Evolutionary conservation across 2,113 vertebrate genomes (phyloP), one percentile per base, ranked within the genome.

Genomic region (Agelaius tricolor): DNA sequence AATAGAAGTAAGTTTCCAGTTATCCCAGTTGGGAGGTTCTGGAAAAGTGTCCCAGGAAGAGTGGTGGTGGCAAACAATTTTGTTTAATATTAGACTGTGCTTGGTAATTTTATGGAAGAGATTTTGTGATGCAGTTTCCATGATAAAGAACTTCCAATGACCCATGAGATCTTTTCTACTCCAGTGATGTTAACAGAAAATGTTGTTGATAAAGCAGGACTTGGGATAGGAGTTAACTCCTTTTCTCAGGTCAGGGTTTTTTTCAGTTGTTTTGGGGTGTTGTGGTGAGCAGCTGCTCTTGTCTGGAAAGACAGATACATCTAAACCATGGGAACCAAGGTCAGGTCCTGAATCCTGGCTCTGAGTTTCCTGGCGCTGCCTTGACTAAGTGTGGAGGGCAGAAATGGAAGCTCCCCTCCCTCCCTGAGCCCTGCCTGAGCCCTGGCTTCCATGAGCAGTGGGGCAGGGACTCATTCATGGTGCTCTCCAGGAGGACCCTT

Each of bases 1-100:
- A 89, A 75, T 23, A 92, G 47, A 75, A 84, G 47, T 31, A 85
- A 41, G 9, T 84, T 95, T 84, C 74, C 47, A 72, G 49, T 78
- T 57, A 75, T 91, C 47, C 58, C 83, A 51, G 31, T 7, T 91
- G 73, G 17, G 44, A 75, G n/a, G 23, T 82, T 91, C 66, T 84
- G 41, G 61, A 79, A 92, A 81, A 72, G 39, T 41, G 77, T 94
- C 87, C 83, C 69, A 44, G 19, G 27, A 93, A 79, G 41, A 87
- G 15, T 49, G n/a, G 41, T 54, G 35, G 31, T 31, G 15, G 37
- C 49, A 92, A 94, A 75, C 5, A 80, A 43, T 81, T 84, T 93
- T 46, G 11, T 24, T 84, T 92, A 31, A 85, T 82, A 69, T 58
- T 77, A 74, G 68, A 39, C 33, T 51, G 1, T 47, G 18, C 30